Evolutionary conservation across 2,797 vertebrate species (phyloP).

Genomic region (Argya squamiceps): DNA sequence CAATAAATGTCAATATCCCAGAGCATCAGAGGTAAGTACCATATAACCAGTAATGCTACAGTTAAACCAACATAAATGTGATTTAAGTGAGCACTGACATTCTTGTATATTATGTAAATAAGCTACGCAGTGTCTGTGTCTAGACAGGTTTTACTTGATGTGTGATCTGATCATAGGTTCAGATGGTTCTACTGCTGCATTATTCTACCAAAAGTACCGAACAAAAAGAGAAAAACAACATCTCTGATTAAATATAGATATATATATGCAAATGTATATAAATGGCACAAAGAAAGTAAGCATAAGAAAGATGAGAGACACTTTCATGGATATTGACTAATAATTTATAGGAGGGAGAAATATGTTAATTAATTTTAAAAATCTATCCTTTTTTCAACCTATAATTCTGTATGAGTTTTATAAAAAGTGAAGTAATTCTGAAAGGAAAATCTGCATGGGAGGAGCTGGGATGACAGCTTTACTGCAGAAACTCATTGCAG

Average conservation of each 20-base stretch:
- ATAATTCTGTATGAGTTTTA: neutral
- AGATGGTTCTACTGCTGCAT: neutral
- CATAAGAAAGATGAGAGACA: neutral
- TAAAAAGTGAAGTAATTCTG: neutral
- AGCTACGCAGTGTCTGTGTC: neutral
- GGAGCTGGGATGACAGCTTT: neutral
- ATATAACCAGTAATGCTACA: conserved; percentile 1
- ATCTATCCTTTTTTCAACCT: neutral
- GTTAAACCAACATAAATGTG: neutral
- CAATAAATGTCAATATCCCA: conserved; percentile 85
- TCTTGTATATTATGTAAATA: neutral
- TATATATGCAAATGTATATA: neutral
- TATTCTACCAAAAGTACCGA: neutral
- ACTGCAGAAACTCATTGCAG: neutral
- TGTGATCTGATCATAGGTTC: neutral
- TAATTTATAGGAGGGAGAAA: neutral
- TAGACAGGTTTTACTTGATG: neutral
- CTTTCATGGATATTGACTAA: neutral
- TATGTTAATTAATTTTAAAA: rapidly evolving
- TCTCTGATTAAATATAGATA: neutral
- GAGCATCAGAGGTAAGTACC: conserved; percentile 75
- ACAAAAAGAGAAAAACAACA: neutral
- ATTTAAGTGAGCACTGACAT: neutral
- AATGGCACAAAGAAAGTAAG: neutral
- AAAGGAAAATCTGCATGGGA: neutral